Base-by-base conservation (phyloP, 2,888 invertebrate species). In the Sipha maydis region DNA sequence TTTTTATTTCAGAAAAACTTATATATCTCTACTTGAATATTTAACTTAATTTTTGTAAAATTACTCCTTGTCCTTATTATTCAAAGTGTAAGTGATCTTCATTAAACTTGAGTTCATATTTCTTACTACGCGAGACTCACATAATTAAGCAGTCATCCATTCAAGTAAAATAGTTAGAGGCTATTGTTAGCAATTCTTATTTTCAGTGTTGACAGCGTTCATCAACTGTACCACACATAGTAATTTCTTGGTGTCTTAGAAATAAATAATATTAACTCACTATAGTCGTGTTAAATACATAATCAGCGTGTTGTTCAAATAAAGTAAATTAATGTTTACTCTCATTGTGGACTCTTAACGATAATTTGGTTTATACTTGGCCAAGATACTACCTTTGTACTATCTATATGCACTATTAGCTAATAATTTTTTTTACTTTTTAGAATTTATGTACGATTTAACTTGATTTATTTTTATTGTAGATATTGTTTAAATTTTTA, bases 291-390 rank as follows among this genome's bases (percentile, higher is more conserved):
- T 85, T 48, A 77, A 85, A 85, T 48, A 77, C 67, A 77, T 85
- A 77, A 85, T 77, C 48, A 76, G 69, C 67, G 48, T 34, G 56
- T 56, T 83, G 41, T 77, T 85, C 76, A 67, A 69, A 85, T 48
- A 67, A 48, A 85, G 56, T 85, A 48, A 85, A 82, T 28, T 69
- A 85, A 67, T 76, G 85, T 77, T 31, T 67, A 25, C 76, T 77
- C 67, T 85, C 85, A 11, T 77, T 48, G 85, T 77, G 77, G 19
- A 61, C 77, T 77, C 77, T 77, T 48, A 25, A 84, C 17, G 48
- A 85, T 85, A 61, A 84, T 61, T 84, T 41, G 75, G 83, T 73
- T 83, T 73, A 83, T 83, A 77, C 48, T 77, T 77, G 19, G 31
- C 67, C n/a, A 48, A 25, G 41, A 25, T 67, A 31, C 67, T n/a